Evolutionary conservation across 1,140 invertebrate genomes (phyloP).

Genomic region (Neodiprion pinetum): DNA sequence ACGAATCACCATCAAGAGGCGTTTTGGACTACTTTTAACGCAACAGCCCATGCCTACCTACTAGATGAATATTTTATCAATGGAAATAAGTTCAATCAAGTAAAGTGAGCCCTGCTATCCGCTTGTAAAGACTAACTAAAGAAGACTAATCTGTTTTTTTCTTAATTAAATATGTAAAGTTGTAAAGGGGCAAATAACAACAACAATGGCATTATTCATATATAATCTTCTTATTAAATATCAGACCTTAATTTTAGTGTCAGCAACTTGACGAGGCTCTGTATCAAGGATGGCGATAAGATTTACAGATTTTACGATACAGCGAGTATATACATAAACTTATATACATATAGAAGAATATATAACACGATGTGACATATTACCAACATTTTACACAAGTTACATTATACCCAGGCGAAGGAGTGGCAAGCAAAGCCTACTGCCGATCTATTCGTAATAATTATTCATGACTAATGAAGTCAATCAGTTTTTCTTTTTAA

Average conservation of each 20-base stretch:
- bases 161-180: constrained; percentile 27
- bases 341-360: constrained; percentile 15
- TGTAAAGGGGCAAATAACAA: constrained; percentile 35
- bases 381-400: neutral
- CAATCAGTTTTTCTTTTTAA: too few species aligned
- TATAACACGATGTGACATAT: neutral
- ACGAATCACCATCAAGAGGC: constrained; percentile 87
- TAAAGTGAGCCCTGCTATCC: neutral
- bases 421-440: neutral
- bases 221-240: neutral
- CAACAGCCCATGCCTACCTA: constrained; percentile 80
- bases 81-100: neutral
- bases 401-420: neutral
- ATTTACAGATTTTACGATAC: constrained; percentile 8
- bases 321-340: constrained; percentile 12
- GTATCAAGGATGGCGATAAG: constrained; percentile 1
- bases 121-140: neutral
- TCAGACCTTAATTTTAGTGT: neutral
- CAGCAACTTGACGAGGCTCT: neutral
- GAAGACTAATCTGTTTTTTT: neutral
- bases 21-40: constrained; percentile 88
- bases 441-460: neutral
- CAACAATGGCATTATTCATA: constrained; percentile 26
- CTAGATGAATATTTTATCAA: constrained; percentile 47
- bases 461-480: neutral